Conservation (phyloP, 2,797 vertebrate species). For the Chaetodon trifasciatus region DNA sequence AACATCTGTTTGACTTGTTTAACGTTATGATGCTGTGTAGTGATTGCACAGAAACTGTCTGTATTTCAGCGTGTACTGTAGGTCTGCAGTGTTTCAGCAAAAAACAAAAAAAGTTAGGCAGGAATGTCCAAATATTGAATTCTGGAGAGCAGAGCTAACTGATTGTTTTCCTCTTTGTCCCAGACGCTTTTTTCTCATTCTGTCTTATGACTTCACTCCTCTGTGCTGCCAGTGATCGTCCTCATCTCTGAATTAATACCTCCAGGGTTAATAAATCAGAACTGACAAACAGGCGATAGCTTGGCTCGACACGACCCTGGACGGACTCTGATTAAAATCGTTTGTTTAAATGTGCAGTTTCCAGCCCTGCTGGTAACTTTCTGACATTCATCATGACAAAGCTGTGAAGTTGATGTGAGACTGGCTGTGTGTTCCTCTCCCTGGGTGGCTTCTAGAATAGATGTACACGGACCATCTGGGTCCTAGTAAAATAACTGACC, state of each 20-base stretch:
- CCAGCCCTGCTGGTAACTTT: conserved; percentile 70
- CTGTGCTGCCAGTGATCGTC: conserved; percentile 66
- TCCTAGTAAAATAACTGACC: conserved; percentile 16
- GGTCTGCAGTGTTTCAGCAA: conserved; percentile 28
- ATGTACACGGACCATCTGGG: conserved; percentile 23
- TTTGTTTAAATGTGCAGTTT: conserved; percentile 87
- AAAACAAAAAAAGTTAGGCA: conserved; percentile 11
- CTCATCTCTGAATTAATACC: conserved; percentile 77
- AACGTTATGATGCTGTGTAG: conserved; percentile 2
- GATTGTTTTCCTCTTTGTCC: conserved; percentile 55
- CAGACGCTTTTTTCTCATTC: conserved; percentile 11
- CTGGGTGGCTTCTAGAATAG: conserved; percentile 24
- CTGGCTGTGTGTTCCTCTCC: conserved; percentile 42
- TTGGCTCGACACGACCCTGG: conserved; percentile 73
- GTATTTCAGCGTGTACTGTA: not conserved
- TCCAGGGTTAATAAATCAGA: conserved; percentile 84
- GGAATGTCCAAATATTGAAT: conserved; percentile 41
- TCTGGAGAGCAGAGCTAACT: conserved; percentile 27
- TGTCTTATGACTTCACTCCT: conserved; percentile 47
- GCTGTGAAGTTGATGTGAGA: conserved; percentile 68
- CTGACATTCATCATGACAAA: conserved; percentile 66
- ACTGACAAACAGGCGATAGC: conserved; percentile 74
- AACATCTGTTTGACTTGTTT: conserved; percentile 39
- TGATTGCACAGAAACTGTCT: conserved; percentile 4
- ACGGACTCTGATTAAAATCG: conserved; percentile 85